Evolutionary conservation across 2,888 invertebrate species (phyloP).

Genomic region (Drosophila sordidula): DNA sequence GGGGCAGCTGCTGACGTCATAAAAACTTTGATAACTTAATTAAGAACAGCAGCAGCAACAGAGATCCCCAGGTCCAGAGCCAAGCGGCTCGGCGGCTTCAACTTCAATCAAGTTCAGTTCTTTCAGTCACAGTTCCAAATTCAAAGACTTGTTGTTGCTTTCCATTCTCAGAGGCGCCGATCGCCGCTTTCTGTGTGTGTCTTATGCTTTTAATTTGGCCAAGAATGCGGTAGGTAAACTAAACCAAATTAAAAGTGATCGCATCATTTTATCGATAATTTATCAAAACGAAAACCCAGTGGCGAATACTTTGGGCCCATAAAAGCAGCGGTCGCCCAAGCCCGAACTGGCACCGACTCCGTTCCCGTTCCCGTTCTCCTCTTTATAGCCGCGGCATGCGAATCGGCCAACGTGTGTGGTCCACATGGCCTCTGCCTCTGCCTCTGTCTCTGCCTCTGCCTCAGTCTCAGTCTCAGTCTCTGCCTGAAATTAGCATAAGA

Average conservation of each 20-base stretch:
- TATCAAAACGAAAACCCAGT: constrained; percentile 77
- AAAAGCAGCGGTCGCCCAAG: constrained; percentile 46
- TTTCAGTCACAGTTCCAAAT: constrained; percentile 34
- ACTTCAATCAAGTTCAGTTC: constrained; percentile 33
- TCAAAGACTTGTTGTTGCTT: background rate
- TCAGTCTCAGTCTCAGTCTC: constrained; percentile 13
- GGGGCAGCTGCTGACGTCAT: constrained; percentile 67
- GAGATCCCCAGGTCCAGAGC: constrained; percentile 8
- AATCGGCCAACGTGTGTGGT: constrained; percentile 74
- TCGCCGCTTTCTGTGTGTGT: constrained; percentile 17
- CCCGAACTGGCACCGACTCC: background rate
- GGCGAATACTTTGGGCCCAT: constrained; percentile 70
- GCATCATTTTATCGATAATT: constrained; percentile 80
- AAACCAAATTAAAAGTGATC: constrained; percentile 80
- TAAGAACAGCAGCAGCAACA: constrained; percentile 50
- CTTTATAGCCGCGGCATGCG: constrained; percentile 50
- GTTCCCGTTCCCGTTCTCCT: background rate
- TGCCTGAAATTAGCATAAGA: constrained; percentile 72
- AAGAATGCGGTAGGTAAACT: constrained; percentile 81
- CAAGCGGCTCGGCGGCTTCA: constrained; percentile 11
- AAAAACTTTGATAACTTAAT: constrained; percentile 79
- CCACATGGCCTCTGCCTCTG: constrained; percentile 51
- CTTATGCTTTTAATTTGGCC: constrained; percentile 61
- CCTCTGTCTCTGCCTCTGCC: constrained; percentile 13
- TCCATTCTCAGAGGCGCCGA: background rate